These are phyloP conservation scores for Cyclopterus lumpus DNA, from an alignment of 2,797 vertebrate species.

Conservation along the genomic window DNA sequence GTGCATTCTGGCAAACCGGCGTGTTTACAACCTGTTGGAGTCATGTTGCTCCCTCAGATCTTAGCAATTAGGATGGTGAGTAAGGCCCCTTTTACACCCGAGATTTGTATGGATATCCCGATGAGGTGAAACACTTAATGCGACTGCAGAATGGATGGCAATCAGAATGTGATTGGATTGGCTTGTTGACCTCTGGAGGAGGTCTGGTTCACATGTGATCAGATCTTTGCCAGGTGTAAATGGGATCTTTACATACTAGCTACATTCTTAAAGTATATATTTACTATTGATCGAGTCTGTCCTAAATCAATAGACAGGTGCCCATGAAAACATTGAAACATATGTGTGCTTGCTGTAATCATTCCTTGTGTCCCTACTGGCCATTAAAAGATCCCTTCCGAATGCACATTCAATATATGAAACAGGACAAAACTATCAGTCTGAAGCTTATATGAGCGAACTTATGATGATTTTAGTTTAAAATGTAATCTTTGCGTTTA, in stretches of 20 bases:
- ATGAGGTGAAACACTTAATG: neutral
- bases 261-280: neutral
- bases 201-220: neutral
- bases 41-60: neutral
- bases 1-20: neutral
- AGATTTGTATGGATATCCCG: neutral
- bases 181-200: neutral
- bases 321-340: neutral
- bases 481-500: neutral
- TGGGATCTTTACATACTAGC: neutral
- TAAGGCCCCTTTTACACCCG: neutral
- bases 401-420: neutral
- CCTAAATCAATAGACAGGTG: neutral
- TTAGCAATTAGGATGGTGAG: neutral
- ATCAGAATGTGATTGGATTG: neutral
- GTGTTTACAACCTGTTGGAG: conserved; percentile 8
- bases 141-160: neutral
- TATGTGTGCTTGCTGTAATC: neutral
- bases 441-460: neutral
- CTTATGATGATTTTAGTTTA: neutral
- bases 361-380: neutral
- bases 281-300: neutral
- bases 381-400: neutral
- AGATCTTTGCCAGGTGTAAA: neutral
- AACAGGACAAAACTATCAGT: neutral